Percentiles rank a stretch among this genome's conserved stretches.
Conservation (phyloP, 1,140 invertebrate genomes). For the Platorchestia sp. region DNA sequence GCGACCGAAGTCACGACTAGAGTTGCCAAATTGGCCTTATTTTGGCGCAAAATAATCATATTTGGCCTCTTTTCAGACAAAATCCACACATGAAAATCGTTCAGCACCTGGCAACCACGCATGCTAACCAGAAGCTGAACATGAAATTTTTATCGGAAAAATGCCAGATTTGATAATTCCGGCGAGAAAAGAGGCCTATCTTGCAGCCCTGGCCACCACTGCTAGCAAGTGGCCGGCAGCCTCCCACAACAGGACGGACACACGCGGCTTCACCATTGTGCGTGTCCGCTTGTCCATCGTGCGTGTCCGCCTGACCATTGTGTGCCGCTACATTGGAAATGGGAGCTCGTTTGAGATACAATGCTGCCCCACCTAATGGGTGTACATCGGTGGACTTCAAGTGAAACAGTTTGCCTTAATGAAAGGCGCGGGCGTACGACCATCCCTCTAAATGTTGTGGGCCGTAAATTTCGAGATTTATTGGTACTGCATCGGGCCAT, state of each 20-base stretch:
- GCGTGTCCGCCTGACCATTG: neutral
- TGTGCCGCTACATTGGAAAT: neutral
- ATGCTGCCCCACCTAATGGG: neutral
- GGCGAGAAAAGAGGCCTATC: too few species aligned
- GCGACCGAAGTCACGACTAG: neutral
- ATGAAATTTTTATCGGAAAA: too few species aligned
- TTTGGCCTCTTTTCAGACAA: too few species aligned
- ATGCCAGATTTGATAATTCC: too few species aligned
- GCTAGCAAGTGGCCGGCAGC: neutral
- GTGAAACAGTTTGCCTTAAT: neutral
- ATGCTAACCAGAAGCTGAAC: too few species aligned
- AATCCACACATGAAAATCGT: too few species aligned
- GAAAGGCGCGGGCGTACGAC: neutral
- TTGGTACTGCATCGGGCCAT: neutral
- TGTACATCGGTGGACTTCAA: conserved; percentile 10
- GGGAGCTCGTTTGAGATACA: conserved; percentile 3
- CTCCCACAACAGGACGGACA: neutral
- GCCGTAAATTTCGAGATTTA: neutral
- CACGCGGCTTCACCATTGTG: neutral
- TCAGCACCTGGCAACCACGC: too few species aligned
- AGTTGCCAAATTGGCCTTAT: too few species aligned
- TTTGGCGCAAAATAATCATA: too few species aligned
- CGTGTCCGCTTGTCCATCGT: neutral
- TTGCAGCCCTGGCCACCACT: too few species aligned
- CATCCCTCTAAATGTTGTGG: neutral